Percentiles rank a stretch among this genome's conserved stretches.
phyloP scores from a whole-genome alignment of 2,113 vertebrate genomes.

The Prionailurus viverrinus region DNA sequence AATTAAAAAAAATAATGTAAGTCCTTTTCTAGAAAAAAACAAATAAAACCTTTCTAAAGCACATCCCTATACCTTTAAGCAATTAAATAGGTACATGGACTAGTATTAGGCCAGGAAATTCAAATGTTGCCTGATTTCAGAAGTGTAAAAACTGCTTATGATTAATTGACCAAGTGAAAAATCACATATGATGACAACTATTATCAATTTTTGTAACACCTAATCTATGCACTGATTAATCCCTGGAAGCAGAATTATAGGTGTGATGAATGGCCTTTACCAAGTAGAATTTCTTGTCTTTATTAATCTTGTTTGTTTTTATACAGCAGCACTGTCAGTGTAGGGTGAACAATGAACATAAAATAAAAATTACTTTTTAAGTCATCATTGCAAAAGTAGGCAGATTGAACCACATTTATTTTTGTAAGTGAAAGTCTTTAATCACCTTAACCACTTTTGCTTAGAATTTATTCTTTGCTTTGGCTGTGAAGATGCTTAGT shows the following conservation, averaged over 20 bases:
- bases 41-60: not conserved
- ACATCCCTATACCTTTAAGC: not conserved
- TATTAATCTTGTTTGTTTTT: not conserved
- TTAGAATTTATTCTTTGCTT: not conserved
- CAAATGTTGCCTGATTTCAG: constrained; percentile 2
- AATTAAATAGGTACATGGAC: not conserved
- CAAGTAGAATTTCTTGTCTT: not conserved
- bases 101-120: not conserved
- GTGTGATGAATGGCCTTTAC: not conserved
- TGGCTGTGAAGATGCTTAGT: not conserved
- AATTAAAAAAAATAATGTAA: not conserved
- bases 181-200: not conserved
- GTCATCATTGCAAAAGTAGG: not conserved
- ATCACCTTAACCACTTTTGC: not conserved
- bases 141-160: not conserved
- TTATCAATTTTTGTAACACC: not conserved
- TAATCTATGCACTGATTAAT: not conserved
- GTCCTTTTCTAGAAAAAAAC: not conserved
- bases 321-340: not conserved
- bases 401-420: not conserved
- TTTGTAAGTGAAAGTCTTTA: not conserved
- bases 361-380: constrained; percentile 2
- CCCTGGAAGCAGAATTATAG: not conserved
- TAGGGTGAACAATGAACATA: not conserved
- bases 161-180: not conserved